Evolutionary conservation across 2,797 vertebrate genomes (phyloP), one percentile per base, ranked within the genome.

Genomic region (Pseudochaenichthys georgianus): DNA sequence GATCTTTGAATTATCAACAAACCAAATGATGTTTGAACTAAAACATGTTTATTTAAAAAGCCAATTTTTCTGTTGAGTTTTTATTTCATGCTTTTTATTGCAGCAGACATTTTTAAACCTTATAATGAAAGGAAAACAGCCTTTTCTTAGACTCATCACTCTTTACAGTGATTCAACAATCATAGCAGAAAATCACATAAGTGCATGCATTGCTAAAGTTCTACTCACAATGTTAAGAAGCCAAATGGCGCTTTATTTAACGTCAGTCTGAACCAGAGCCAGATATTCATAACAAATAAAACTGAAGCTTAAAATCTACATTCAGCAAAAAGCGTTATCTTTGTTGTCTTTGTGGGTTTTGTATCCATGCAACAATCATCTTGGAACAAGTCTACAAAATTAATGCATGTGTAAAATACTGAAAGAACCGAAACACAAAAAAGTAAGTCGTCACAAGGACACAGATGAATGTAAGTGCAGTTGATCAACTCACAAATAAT

Each of bases 61-160:
- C 12, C 3, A 46, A 19, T 12, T 57, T 53, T 63, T 53, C 55
- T 65, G 9, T 28, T 28, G 4, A 19, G 5, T 38, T 10, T 13
- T 57, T 31, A 73, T 74, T 17, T 82, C 52, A 67, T 75, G 57
- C 50, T 19, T 41, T 16, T 31, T 71, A 59, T 68, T 13, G 17
- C 51, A 64, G 28, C 21, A 19, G 50, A 15, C 7, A 16, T 62
- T 63, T 62, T 59, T 16, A 23, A n/a, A 64, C 42, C 51, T 47
- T 47, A 28, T 19, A 50, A 62, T 67, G 23, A 52, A 61, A 59
- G 16, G 34, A 47, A n/a, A 66, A 72, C 15, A 15, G 21, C 1
- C 1, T 34, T 16, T 60, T 73, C 38, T 80, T 50, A 42, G 3
- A 43, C 28, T n/a, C 6, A 60, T 13, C 2, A 1, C 1, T 2